Evolutionary conservation across 2,113 vertebrate species (phyloP).

Genomic region (Oplegnathus fasciatus): DNA sequence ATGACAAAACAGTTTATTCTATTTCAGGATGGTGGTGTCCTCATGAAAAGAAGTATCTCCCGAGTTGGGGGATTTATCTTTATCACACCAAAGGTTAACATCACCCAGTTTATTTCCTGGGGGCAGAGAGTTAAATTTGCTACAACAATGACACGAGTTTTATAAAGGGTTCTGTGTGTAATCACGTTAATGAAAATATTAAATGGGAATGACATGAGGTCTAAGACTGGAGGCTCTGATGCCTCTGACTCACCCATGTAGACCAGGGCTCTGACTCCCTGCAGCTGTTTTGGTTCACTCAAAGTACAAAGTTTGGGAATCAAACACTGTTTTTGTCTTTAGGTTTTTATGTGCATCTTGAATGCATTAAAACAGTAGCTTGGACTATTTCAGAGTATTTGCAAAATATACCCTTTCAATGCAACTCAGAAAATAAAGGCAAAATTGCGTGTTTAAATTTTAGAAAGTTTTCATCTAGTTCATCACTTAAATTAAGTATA

Average conservation of each 20-base stretch:
- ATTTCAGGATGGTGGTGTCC: constrained; percentile 44
- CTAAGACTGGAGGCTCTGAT: constrained; percentile 62
- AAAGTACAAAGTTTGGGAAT: constrained; percentile 54
- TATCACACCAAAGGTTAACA: constrained; percentile 71
- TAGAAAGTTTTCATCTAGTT: constrained; percentile 1
- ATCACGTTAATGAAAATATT: constrained; percentile 79
- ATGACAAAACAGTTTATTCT: constrained; percentile 41
- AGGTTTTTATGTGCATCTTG: constrained; percentile 18
- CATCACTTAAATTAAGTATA: background rate
- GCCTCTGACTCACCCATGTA: constrained; percentile 67
- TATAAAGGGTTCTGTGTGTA: constrained; percentile 56
- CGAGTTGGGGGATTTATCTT: constrained; percentile 62
- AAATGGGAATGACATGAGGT: constrained; percentile 75
- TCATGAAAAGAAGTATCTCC: constrained; percentile 40
- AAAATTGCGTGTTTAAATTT: background rate
- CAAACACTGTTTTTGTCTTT: constrained; percentile 25
- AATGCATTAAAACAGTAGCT: background rate
- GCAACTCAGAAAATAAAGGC: background rate
- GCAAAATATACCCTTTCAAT: background rate
- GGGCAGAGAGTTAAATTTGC: constrained; percentile 61
- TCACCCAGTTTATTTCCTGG: constrained; percentile 57
- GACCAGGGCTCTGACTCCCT: constrained; percentile 54
- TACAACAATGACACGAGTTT: constrained; percentile 63
- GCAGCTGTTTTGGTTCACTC: constrained; percentile 55
- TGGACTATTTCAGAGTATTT: background rate